phyloP scores from a whole-genome alignment of 2,113 vertebrate genomes.

The Esox niger region DNA sequence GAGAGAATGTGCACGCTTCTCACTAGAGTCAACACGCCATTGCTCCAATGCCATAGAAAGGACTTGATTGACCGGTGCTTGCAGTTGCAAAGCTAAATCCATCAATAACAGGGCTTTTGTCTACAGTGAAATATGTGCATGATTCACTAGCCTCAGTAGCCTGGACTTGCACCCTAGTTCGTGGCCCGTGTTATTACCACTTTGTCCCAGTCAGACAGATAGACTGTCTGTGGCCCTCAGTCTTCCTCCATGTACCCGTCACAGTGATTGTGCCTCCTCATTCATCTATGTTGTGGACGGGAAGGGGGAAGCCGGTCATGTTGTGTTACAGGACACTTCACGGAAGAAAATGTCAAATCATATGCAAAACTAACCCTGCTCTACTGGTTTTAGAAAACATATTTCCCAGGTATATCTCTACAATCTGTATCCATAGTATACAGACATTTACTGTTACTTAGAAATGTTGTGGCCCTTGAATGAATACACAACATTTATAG shows the following conservation, averaged over 20 bases:
- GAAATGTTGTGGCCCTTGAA: slow-evolving; percentile 38
- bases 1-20: slow-evolving; percentile 14
- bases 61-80: not conserved
- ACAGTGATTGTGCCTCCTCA: slow-evolving; percentile 2
- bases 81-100: slow-evolving; percentile 7
- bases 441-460: not conserved
- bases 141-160: slow-evolving; percentile 11
- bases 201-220: slow-evolving; percentile 1
- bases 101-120: slow-evolving; percentile 6
- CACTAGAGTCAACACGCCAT: slow-evolving; percentile 35
- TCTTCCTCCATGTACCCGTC: not conserved
- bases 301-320: slow-evolving; percentile 6
- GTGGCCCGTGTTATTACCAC: too few species aligned
- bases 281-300: slow-evolving; percentile 6
- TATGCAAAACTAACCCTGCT: slow-evolving; percentile 69
- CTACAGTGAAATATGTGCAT: slow-evolving; percentile 10
- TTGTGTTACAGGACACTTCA: slow-evolving; percentile 14
- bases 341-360: slow-evolving; percentile 14
- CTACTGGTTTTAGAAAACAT: slow-evolving; percentile 52
- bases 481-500: slow-evolving; percentile 31
- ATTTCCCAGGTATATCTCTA: slow-evolving; percentile 31
- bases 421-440: not conserved
- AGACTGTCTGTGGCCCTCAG: slow-evolving; percentile 7
- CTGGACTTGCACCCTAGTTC: too few species aligned
- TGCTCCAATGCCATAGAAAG: not conserved